Conservation (phyloP, 2,113 vertebrate species). For the Hyaena hyaena region DNA sequence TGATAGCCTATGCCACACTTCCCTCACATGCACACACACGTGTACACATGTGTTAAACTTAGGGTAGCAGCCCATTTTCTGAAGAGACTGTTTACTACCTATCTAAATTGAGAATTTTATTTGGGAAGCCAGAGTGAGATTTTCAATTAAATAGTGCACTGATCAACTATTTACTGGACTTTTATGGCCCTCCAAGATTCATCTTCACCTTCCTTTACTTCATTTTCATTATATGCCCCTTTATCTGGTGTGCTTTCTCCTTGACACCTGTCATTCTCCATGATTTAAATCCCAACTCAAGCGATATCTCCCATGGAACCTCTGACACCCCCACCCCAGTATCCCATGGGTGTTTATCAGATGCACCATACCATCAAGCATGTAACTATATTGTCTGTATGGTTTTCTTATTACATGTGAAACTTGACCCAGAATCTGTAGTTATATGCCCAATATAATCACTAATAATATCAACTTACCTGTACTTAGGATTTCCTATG, state of each 20-base stretch:
- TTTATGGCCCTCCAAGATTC: neutral
- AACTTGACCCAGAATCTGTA: neutral
- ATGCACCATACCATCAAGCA: neutral
- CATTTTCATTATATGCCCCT: neutral
- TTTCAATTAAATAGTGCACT: slow-evolving; percentile 30
- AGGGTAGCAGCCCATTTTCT: neutral
- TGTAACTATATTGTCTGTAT: neutral
- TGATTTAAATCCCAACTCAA: slow-evolving; percentile 34
- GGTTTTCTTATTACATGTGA: slow-evolving; percentile 31
- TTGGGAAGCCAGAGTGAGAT: neutral
- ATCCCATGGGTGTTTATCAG: neutral
- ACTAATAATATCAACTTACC: neutral
- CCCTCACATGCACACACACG: neutral
- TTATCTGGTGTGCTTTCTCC: neutral
- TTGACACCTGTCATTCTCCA: neutral
- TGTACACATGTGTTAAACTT: neutral
- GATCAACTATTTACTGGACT: slow-evolving; percentile 5
- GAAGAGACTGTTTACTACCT: slow-evolving; percentile 17
- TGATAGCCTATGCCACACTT: neutral
- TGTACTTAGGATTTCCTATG: neutral
- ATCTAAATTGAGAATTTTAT: neutral
- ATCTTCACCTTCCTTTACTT: slow-evolving; percentile 17
- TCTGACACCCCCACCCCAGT: neutral
- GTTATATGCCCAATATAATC: slow-evolving; percentile 2
- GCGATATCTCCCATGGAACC: neutral